These are phyloP conservation scores for Sminthurinus aureus DNA, from an alignment of 2,888 invertebrate species.

Conservation along the genomic window DNA sequence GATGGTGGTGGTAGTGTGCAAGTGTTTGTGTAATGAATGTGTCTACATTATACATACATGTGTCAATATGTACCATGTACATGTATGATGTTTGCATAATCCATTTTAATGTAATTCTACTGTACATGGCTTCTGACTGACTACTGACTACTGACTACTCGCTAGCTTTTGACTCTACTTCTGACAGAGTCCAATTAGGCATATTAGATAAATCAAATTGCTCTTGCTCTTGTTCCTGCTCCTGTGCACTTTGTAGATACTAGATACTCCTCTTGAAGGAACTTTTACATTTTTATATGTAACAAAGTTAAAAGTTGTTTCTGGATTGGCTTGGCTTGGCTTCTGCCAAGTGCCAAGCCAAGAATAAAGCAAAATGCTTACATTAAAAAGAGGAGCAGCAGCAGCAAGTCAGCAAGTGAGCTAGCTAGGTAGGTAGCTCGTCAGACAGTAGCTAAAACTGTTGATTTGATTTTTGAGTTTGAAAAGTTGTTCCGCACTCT, in stretches of 20 bases:
- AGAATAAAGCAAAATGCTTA: too few species aligned
- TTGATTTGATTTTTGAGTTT: slow-evolving; percentile 33
- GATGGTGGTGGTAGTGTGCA: too few species aligned
- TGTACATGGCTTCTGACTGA: neutral
- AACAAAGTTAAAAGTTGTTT: too few species aligned
- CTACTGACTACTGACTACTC: neutral
- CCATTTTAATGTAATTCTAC: neutral
- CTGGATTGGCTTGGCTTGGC: too few species aligned
- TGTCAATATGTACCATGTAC: neutral
- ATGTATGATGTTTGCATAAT: neutral
- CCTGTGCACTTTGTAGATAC: neutral
- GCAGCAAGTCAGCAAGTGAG: too few species aligned
- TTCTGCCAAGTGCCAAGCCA: too few species aligned
- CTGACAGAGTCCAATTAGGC: slow-evolving; percentile 10
- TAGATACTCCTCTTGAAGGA: too few species aligned
- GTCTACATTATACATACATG: neutral
- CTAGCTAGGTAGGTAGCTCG: slow-evolving; percentile 3
- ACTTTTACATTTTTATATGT: too few species aligned
- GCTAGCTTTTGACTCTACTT: neutral
- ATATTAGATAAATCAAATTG: neutral
- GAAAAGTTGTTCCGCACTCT: slow-evolving; percentile 28
- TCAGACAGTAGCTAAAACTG: slow-evolving; percentile 30
- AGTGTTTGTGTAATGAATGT: too few species aligned
- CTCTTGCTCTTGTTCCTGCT: neutral
- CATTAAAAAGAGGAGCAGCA: too few species aligned